Evolutionary conservation across 1,140 invertebrate species (phyloP), one percentile per base, ranked within the genome.

Genomic region (Zaprionus davidi): DNA sequence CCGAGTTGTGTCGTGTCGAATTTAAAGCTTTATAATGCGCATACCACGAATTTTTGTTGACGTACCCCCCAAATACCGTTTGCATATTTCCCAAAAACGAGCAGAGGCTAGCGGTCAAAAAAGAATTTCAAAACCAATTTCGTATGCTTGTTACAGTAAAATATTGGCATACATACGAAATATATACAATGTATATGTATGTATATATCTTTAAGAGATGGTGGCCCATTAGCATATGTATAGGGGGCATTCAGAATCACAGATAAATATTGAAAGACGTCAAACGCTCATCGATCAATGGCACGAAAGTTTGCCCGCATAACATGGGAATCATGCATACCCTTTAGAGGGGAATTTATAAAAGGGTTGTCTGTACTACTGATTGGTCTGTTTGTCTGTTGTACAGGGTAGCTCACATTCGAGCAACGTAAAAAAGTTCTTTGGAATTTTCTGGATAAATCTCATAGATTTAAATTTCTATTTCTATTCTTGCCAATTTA

Each of bases 1-100:
- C 85, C 85, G 85, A 88, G 81, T 90, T 88, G 78, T 88, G 78
- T 87, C 78, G 74, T 87, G 81, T 88, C 78, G 62, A 84, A 78
- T 88, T 88, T 88, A 87, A 88, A 84, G 79, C 85, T 76, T 84
- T 84, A 79, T 79, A 84, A 85, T 85, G 81, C 76, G 85, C 81
- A 90, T 90, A 85, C 85, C 85, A 73, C 70, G 81, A 85, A 90
- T 90, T 79, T 80, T 90, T 90, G 81, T 90, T 90, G 85, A 90
- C 85, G 81, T 85, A 90, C 75, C 44, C 41, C n/a, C 41, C 88
- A 65, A 87, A 87, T 83, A 78, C 83, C 81, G 85, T 87, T 81
- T 83, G 83, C 79, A 82, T 87, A 76, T 85, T 77, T 79, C 38
- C 46, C 57, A 46, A 71, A 81, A 71, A 66, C 38, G 53, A 70